Evolutionary conservation across 2,797 vertebrate genomes (phyloP).

Genomic region (Poeciliopsis infans): DNA sequence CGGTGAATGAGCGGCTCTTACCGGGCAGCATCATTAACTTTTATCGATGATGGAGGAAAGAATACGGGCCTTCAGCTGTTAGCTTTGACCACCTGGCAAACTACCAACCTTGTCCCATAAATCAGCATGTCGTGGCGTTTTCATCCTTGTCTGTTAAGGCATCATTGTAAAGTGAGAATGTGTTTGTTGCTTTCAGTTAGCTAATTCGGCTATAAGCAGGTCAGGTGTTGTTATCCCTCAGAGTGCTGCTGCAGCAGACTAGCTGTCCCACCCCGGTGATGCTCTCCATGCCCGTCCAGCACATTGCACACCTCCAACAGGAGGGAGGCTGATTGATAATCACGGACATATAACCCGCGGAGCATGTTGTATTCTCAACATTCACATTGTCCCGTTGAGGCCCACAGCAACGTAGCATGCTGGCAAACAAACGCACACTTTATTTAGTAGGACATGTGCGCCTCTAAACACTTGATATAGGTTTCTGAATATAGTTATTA

Average conservation of each 20-base stretch:
- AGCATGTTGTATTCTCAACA: constrained; percentile 4
- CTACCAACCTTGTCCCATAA: constrained; percentile 37
- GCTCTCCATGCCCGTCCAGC: not conserved
- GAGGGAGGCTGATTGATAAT: not conserved
- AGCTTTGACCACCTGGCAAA: constrained; percentile 63
- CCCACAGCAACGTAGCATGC: constrained; percentile 40
- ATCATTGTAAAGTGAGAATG: not conserved
- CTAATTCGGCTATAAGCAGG: constrained; percentile 59
- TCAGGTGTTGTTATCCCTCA: constrained; percentile 24
- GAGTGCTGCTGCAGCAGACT: constrained; percentile 48
- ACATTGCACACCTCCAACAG: not conserved
- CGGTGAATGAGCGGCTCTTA: constrained; percentile 40
- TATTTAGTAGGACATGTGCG: not conserved
- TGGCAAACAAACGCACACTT: not conserved
- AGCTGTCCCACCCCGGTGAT: constrained; percentile 36
- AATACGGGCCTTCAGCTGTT: constrained; percentile 68
- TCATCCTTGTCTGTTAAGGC: accelerated
- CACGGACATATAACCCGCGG: not conserved
- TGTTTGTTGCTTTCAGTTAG: constrained; percentile 30
- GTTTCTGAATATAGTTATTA: constrained; percentile 1
- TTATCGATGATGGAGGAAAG: constrained; percentile 38
- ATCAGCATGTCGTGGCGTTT: not conserved
- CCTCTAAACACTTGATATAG: not conserved
- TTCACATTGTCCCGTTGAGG: constrained; percentile 31
- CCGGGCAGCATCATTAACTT: constrained; percentile 61